Evolutionary conservation across 2,888 invertebrate species (phyloP).

Genomic region (Chironomus riparius): DNA sequence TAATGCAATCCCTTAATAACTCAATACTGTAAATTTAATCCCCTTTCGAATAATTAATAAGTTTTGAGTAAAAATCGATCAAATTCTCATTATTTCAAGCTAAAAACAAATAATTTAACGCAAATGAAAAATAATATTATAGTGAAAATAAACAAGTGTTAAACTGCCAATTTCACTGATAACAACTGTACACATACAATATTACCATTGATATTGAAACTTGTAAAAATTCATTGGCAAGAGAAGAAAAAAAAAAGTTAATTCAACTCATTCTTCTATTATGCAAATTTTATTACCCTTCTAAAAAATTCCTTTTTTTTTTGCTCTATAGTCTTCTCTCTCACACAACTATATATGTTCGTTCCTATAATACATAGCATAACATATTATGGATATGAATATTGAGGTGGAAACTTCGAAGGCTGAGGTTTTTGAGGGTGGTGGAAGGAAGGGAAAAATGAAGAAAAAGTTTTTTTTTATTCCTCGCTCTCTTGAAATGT

Average conservation of each 20-base stretch:
- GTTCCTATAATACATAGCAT: background rate
- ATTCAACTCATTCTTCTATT: conserved; percentile 22
- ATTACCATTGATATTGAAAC: background rate
- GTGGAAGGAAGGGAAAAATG: too few species aligned
- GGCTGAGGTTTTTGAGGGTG: background rate
- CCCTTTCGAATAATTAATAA: too few species aligned
- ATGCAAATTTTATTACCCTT: conserved; percentile 26
- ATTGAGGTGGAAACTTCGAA: background rate
- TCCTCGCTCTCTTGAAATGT: background rate
- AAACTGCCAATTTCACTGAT: background rate
- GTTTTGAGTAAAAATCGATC: too few species aligned
- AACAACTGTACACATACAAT: background rate
- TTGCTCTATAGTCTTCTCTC: background rate
- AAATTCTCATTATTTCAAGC: too few species aligned
- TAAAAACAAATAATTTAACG: too few species aligned
- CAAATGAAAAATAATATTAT: too few species aligned
- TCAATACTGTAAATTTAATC: too few species aligned
- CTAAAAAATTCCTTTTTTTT: conserved; percentile 8
- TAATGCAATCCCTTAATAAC: too few species aligned
- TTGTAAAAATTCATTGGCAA: conserved; percentile 20
- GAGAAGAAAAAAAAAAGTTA: conserved; percentile 10
- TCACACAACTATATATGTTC: too few species aligned
- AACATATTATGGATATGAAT: background rate
- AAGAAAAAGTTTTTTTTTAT: background rate
- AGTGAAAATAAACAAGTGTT: background rate